Evolutionary conservation across 2,888 invertebrate species (phyloP).

Genomic region (Luperina nickerlii): DNA sequence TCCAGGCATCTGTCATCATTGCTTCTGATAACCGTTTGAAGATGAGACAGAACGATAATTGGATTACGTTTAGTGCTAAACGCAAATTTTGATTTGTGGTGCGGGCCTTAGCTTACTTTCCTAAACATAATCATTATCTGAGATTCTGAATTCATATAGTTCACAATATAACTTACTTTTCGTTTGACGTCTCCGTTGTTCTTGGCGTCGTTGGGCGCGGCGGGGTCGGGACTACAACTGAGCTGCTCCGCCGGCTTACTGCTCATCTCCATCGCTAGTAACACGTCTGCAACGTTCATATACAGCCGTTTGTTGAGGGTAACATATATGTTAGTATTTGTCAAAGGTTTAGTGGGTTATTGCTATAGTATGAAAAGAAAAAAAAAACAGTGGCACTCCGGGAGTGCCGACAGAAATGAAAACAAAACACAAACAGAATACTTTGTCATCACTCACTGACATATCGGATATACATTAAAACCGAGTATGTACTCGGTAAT

Average conservation of each 20-base stretch:
- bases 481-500: too few species aligned
- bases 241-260: constrained; percentile 66
- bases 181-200: constrained; percentile 80
- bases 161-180: constrained; percentile 89
- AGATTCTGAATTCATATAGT: not conserved
- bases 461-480: too few species aligned
- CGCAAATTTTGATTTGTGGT: not conserved
- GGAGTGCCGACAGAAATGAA: too few species aligned
- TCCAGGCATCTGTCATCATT: too few species aligned
- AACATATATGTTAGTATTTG: constrained; percentile 6
- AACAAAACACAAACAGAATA: too few species aligned
- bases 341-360: constrained; percentile 2
- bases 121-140: not conserved
- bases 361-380: not conserved
- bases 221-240: constrained; percentile 54
- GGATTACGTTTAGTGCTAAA: not conserved
- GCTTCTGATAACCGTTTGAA: too few species aligned
- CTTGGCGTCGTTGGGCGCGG: constrained; percentile 61
- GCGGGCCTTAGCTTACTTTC: not conserved
- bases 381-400: too few species aligned
- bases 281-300: constrained; percentile 79
- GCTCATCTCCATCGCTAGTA: constrained; percentile 85
- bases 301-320: constrained; percentile 70
- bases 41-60: too few species aligned
- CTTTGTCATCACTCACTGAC: too few species aligned